These are phyloP conservation scores for Porites lobata DNA, from an alignment of 92 coral and sea anemone species.

Conservation along the genomic window DNA sequence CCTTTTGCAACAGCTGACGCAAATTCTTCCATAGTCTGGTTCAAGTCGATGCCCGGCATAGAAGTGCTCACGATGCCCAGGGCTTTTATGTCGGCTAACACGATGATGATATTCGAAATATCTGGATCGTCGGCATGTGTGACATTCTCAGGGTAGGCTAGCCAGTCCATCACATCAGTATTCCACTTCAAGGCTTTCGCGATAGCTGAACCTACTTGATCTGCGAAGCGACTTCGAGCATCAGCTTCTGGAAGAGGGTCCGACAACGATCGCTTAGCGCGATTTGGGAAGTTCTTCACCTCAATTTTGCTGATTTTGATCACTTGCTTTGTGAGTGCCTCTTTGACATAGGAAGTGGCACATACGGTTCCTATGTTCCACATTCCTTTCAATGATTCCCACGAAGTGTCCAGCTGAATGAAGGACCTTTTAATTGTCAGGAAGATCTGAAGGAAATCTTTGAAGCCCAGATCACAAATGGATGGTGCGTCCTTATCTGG, in stretches of 20 bases:
- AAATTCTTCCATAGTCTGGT: conserved; percentile 18
- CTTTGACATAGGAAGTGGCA: neutral
- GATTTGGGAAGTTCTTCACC: neutral
- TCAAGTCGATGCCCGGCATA: conserved; percentile 18
- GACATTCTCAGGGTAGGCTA: conserved; percentile 40
- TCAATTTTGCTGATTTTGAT: conserved; percentile 10
- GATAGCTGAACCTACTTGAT: conserved; percentile 40
- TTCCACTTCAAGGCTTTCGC: conserved; percentile 59
- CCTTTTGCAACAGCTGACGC: conserved; percentile 47
- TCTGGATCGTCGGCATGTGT: neutral
- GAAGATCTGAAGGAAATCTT: conserved; percentile 56
- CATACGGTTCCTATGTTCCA: conserved; percentile 55
- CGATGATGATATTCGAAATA: conserved; percentile 9
- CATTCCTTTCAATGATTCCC: conserved; percentile 70
- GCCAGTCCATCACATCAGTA: conserved; percentile 53
- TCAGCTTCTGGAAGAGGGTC: conserved; percentile 61
- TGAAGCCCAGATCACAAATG: conserved; percentile 53
- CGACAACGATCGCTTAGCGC: conserved; percentile 25
- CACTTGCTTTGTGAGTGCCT: conserved; percentile 4
- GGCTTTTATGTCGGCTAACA: conserved; percentile 69
- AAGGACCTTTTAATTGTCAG: conserved; percentile 68
- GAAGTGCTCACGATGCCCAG: conserved; percentile 16
- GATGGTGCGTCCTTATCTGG: conserved; percentile 71
- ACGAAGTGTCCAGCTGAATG: conserved; percentile 33
- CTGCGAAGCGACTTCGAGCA: conserved; percentile 50